Conservation (phyloP, 1,140 invertebrate genomes). For the Teleogryllus occipitalis region DNA sequence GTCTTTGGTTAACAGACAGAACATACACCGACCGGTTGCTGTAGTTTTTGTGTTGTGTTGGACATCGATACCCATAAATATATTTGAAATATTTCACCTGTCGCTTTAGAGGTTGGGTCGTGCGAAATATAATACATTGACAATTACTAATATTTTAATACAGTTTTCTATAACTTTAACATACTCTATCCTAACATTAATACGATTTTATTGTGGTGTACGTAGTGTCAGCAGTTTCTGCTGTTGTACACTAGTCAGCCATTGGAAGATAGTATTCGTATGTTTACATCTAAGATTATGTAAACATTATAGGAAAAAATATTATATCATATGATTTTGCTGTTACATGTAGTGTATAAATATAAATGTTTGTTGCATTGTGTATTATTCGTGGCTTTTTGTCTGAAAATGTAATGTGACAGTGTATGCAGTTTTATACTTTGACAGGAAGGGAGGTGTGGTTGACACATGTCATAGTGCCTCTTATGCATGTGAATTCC, state of each 20-base stretch:
- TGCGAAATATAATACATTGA: neutral
- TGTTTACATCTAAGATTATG: neutral
- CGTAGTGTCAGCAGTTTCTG: neutral
- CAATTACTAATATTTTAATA: neutral
- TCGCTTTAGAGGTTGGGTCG: neutral
- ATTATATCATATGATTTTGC: too few species aligned
- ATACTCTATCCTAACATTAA: too few species aligned
- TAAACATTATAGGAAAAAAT: neutral
- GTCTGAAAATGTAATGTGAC: neutral
- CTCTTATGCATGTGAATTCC: too few species aligned
- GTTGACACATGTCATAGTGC: too few species aligned
- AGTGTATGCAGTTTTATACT: too few species aligned
- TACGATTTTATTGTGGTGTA: neutral
- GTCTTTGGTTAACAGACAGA: neutral
- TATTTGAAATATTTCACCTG: neutral
- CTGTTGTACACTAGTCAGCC: neutral
- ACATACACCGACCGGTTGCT: neutral
- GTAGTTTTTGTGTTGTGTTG: neutral
- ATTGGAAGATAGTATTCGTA: neutral
- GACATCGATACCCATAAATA: neutral
- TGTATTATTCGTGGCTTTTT: neutral
- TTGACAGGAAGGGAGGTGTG: too few species aligned
- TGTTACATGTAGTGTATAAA: neutral
- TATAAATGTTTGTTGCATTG: neutral
- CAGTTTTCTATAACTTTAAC: too few species aligned